A percentile compares a stretch with the other conserved stretches of the same genome.
Evolutionary conservation across 1,140 invertebrate species (phyloP).

Genomic region (Cotesia glomerata): DNA sequence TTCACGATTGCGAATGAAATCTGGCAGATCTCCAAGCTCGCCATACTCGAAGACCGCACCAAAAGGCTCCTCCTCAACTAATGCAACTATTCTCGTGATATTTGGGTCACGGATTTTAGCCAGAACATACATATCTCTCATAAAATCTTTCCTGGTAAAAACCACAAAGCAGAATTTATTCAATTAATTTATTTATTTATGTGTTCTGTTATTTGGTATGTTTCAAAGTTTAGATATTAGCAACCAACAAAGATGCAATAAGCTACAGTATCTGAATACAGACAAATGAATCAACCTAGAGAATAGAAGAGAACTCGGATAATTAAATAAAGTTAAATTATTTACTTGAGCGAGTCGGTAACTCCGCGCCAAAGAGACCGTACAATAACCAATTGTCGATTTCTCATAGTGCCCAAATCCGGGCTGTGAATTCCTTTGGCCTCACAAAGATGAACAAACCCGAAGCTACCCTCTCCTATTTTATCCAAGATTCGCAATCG

Average conservation of each 20-base stretch:
- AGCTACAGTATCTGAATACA: too few species aligned
- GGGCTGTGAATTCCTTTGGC: constrained; percentile 70
- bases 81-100: constrained; percentile 80
- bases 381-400: constrained; percentile 74
- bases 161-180: background rate
- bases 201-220: background rate
- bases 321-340: constrained; percentile 23
- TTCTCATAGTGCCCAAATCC: constrained; percentile 69
- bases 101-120: constrained; percentile 83
- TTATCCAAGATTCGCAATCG: constrained; percentile 83
- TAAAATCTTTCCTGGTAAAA: constrained; percentile 77
- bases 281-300: too few species aligned
- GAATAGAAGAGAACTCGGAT: too few species aligned
- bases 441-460: constrained; percentile 83
- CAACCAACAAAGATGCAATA: too few species aligned
- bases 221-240: too few species aligned
- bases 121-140: constrained; percentile 83
- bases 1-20: constrained; percentile 69
- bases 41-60: constrained; percentile 87
- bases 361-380: constrained; percentile 76
- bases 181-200: constrained; percentile 4
- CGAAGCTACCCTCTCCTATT: constrained; percentile 86
- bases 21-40: constrained; percentile 82
- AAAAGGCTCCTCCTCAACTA: constrained; percentile 83
- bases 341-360: constrained; percentile 71